These are phyloP conservation scores for Ceratina japonica DNA, from an alignment of 1,140 invertebrate species.

Conservation along the genomic window DNA sequence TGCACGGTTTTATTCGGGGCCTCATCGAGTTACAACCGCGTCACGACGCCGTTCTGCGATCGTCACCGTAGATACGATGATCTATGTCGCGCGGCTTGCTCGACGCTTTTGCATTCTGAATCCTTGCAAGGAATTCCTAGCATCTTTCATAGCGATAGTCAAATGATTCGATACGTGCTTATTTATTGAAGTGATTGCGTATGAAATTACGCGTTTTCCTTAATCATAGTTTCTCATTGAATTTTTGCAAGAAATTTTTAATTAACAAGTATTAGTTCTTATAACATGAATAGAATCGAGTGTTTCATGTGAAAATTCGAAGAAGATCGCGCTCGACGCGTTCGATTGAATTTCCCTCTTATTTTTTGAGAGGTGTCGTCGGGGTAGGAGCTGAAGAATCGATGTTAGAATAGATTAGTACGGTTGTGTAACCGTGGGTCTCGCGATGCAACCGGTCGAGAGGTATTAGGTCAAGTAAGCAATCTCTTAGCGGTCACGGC, in stretches of 20 bases:
- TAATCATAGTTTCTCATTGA: too few species aligned
- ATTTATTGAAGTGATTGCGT: too few species aligned
- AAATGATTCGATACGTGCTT: too few species aligned
- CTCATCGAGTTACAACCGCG: constrained; percentile 46
- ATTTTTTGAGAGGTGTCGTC: constrained; percentile 37
- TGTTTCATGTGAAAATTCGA: too few species aligned
- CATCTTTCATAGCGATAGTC: too few species aligned
- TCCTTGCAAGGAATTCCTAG: not conserved
- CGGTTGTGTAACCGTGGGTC: constrained; percentile 56
- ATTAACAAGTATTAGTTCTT: too few species aligned
- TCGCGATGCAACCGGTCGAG: constrained; percentile 48
- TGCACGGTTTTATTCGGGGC: constrained; percentile 13
- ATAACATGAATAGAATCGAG: too few species aligned
- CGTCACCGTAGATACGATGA: constrained; percentile 58
- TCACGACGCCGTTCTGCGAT: constrained; percentile 53
- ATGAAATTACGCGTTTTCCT: too few species aligned
- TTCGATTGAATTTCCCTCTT: too few species aligned
- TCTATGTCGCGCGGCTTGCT: constrained; percentile 61
- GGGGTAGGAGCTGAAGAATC: constrained; percentile 24
- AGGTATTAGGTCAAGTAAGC: constrained; percentile 65
- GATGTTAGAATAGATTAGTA: constrained; percentile 53
- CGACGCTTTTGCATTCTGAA: constrained; percentile 49
- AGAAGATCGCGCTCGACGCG: too few species aligned
- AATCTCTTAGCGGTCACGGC: constrained; percentile 69
- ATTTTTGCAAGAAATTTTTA: too few species aligned